A percentile compares a stretch with the other conserved stretches of the same genome.
phyloP scores from a whole-genome alignment of 2,888 invertebrate genomes.

The Lochmaea crataegi region DNA sequence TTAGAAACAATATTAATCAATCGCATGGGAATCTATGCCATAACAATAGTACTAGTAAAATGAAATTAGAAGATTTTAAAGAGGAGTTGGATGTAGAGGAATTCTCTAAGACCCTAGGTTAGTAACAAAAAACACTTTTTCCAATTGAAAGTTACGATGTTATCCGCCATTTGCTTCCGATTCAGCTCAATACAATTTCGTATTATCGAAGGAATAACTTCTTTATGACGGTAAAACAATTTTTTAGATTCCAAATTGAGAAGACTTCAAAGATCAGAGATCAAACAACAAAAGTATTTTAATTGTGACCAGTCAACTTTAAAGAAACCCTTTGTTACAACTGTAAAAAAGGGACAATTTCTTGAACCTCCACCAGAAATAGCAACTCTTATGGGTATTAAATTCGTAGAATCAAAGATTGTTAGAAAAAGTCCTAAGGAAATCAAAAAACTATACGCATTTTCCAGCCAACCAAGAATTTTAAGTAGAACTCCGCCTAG shows the following conservation, averaged over 20 bases:
- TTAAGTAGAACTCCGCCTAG: constrained; percentile 60
- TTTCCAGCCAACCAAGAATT: constrained; percentile 74
- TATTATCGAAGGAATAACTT: too few relatives aligned
- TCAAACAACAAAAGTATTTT: constrained; percentile 51
- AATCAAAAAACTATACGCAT: constrained; percentile 71
- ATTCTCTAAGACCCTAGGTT: constrained; percentile 74
- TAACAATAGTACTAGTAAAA: constrained; percentile 56
- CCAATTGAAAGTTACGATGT: background rate
- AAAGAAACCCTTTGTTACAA: constrained; percentile 78
- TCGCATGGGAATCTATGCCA: constrained; percentile 66
- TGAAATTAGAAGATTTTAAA: constrained; percentile 59
- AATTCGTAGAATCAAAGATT: constrained; percentile 50
- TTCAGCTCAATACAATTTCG: too few relatives aligned
- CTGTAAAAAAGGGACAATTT: constrained; percentile 83
- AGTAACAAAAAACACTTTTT: constrained; percentile 4
- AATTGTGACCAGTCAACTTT: constrained; percentile 46
- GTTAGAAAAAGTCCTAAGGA: constrained; percentile 53
- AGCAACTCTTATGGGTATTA: constrained; percentile 73
- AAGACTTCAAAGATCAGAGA: constrained; percentile 74
- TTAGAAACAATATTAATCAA: constrained; percentile 60
- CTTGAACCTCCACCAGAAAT: constrained; percentile 81
- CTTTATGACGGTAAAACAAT: too few relatives aligned
- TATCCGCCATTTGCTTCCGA: background rate
- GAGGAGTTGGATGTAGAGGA: constrained; percentile 64
- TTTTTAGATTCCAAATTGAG: constrained; percentile 74